Conservation (phyloP, 92 coral and sea anemone species). For the Metridium senile region DNA sequence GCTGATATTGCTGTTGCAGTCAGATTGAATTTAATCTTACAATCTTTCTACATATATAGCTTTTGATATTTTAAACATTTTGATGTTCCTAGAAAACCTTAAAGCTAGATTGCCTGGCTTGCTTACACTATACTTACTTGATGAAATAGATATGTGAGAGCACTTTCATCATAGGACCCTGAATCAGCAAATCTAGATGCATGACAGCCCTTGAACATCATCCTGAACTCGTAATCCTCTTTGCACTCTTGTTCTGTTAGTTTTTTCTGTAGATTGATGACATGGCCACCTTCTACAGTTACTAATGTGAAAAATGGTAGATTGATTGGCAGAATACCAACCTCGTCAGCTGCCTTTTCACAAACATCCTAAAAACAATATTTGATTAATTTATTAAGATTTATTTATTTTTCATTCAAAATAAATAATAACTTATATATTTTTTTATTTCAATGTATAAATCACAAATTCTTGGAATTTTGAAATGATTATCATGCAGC, state of each 20-base stretch:
- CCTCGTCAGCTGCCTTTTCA: conserved; percentile 61
- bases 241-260: conserved; percentile 65
- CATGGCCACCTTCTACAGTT: conserved; percentile 63
- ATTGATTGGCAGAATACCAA: conserved; percentile 65
- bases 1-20: too few relatives aligned
- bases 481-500: neutral
- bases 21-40: too few relatives aligned
- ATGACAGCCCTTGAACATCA: conserved; percentile 78
- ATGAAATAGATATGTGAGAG: conserved; percentile 74
- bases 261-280: conserved; percentile 69
- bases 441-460: neutral
- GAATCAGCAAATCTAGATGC: conserved; percentile 68
- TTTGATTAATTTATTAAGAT: neutral
- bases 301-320: conserved; percentile 89
- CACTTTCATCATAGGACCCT: conserved; percentile 31
- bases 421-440: too few relatives aligned
- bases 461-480: neutral
- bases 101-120: too few relatives aligned
- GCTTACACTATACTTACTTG: too few relatives aligned
- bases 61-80: too few relatives aligned
- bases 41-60: too few relatives aligned
- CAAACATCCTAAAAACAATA: conserved; percentile 81
- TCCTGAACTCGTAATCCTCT: conserved; percentile 62
- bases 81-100: too few relatives aligned
- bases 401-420: too few relatives aligned